Evolutionary conservation across 1,140 invertebrate species (phyloP).

Genomic region (Limonius californicus): DNA sequence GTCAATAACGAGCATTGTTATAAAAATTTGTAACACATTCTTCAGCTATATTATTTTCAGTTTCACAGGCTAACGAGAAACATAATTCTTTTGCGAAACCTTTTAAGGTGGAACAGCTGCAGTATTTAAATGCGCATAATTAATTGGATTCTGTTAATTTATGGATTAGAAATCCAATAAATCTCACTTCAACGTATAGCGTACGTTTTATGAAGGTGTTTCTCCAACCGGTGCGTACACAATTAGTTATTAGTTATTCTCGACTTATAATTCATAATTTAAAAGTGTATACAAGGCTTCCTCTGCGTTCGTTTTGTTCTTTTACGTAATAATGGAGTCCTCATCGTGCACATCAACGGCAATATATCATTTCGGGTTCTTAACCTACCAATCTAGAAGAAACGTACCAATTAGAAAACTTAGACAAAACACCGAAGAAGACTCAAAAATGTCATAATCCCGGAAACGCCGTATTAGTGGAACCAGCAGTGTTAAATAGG

Average conservation of each 20-base stretch:
- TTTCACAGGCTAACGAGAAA: not conserved
- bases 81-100: constrained; percentile 12
- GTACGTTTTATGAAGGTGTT: constrained; percentile 1
- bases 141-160: constrained; percentile 14
- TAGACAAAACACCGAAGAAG: not conserved
- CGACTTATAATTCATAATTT: no score
- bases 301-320: no score
- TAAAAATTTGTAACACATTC: constrained; percentile 4
- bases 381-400: no score
- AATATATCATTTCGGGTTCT: no score
- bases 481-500: not conserved
- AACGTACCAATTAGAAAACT: not conserved
- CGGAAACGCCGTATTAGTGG: not conserved
- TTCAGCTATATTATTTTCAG: not conserved
- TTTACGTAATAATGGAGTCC: no score
- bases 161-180: constrained; percentile 7
- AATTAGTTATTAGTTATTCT: not conserved
- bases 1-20: not conserved
- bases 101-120: constrained; percentile 6
- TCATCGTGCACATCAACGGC: no score
- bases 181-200: not conserved
- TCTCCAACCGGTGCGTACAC: not conserved
- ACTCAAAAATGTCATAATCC: not conserved
- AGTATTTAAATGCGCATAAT: constrained; percentile 6
- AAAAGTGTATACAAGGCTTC: no score